A percentile compares a stretch with the other conserved stretches of the same genome.
Conservation (phyloP, 2,113 vertebrate genomes). For the Ailuropoda melanoleuca region DNA sequence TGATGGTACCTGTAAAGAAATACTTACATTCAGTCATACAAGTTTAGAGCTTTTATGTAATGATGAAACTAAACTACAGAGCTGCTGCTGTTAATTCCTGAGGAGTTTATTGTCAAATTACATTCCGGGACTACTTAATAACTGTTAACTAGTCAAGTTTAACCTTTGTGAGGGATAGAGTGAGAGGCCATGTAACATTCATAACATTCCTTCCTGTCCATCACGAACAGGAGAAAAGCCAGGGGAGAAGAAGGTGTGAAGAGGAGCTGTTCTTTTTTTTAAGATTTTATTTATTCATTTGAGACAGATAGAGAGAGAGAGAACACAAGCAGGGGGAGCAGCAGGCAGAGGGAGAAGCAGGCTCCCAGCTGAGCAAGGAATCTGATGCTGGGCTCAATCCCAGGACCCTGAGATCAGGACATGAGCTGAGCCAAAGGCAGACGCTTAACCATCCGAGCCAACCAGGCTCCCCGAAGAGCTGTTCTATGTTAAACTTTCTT, state of each 20-base stretch:
- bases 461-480: neutral
- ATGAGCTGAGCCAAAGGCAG: neutral
- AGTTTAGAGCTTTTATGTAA: neutral
- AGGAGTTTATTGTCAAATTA: neutral
- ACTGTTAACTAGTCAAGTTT: neutral
- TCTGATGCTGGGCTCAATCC: neutral
- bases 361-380: no score
- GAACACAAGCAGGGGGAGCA: no score
- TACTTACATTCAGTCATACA: neutral
- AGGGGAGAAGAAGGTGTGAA: neutral
- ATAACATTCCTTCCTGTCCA: neutral
- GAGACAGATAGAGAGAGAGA: no score
- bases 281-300: no score
- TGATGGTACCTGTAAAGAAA: neutral
- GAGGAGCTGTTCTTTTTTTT: no score
- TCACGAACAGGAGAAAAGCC: fast-evolving
- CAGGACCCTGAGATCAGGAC: neutral
- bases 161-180: neutral
- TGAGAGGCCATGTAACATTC: neutral
- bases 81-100: neutral
- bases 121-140: neutral
- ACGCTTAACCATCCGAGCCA: neutral
- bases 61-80: neutral
- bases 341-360: no score
- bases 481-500: neutral